These are phyloP conservation scores for Lampropteryx suffumata DNA, from an alignment of 2,888 invertebrate species.

Conservation along the genomic window DNA sequence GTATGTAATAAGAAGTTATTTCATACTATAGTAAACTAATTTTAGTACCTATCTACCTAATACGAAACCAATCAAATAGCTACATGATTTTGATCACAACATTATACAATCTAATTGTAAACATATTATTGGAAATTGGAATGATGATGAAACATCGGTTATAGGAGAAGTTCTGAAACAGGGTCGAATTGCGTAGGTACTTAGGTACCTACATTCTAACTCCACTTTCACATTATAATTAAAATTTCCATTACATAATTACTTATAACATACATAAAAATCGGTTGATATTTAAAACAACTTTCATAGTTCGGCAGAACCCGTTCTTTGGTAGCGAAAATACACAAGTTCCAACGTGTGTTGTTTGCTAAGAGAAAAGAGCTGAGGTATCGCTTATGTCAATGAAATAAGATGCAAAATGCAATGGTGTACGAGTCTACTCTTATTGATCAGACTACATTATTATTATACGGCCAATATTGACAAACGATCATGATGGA, in stretches of 20 bases:
- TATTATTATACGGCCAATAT: no score
- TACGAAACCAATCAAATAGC: no score
- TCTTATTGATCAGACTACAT: no score
- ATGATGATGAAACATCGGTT: conserved; percentile 10
- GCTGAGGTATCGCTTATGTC: no score
- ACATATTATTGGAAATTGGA: background rate
- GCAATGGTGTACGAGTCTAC: no score
- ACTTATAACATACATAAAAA: conserved; percentile 30
- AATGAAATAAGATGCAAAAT: no score
- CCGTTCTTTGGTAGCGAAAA: conserved; percentile 24
- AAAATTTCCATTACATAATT: conserved; percentile 36
- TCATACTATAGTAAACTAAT: no score
- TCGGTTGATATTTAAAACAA: conserved; percentile 28
- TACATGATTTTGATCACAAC: background rate
- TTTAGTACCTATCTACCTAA: no score
- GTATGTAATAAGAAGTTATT: no score
- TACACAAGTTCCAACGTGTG: background rate
- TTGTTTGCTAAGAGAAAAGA: no score
- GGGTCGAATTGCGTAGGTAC: conserved; percentile 18
- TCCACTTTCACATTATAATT: conserved; percentile 35
- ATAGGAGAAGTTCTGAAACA: conserved; percentile 18
- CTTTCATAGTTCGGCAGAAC: conserved; percentile 32
- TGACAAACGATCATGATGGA: no score
- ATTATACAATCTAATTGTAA: conserved; percentile 7
- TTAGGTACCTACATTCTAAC: conserved; percentile 26